These are phyloP conservation scores for Himantopus leucocephalus DNA, from an alignment of 2,113 vertebrate species.

Conservation along the genomic window DNA sequence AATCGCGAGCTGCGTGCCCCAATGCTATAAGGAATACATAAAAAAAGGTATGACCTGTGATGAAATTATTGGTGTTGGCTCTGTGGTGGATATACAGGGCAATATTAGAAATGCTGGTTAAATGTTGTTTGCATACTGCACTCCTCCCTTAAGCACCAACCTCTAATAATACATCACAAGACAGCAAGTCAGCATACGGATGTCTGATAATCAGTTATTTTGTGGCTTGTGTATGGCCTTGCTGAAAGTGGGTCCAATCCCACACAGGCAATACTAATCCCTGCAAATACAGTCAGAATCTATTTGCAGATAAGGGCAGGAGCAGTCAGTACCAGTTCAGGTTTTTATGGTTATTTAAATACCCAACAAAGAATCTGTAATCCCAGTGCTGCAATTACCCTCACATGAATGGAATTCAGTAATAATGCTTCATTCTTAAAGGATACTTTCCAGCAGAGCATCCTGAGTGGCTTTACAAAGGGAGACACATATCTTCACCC, in stretches of 20 bases:
- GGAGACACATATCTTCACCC: neutral
- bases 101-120: neutral
- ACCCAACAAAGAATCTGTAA: neutral
- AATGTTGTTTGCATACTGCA: neutral
- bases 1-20: neutral
- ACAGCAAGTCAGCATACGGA: neutral
- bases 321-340: neutral
- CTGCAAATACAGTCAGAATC: conserved; percentile 3
- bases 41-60: neutral
- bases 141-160: neutral
- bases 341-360: conserved; percentile 38
- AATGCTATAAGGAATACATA: neutral
- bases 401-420: neutral
- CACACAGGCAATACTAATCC: neutral
- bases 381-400: neutral
- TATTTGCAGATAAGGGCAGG: conserved; percentile 28
- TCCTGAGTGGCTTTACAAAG: neutral
- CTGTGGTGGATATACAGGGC: neutral
- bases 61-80: neutral
- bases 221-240: neutral
- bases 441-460: neutral
- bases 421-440: neutral
- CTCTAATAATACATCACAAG: conserved; percentile 19
- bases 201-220: conserved; percentile 20
- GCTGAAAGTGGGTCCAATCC: neutral